phyloP scores from a whole-genome alignment of 2,888 invertebrate species.

The Notocelia uddmanniana region DNA sequence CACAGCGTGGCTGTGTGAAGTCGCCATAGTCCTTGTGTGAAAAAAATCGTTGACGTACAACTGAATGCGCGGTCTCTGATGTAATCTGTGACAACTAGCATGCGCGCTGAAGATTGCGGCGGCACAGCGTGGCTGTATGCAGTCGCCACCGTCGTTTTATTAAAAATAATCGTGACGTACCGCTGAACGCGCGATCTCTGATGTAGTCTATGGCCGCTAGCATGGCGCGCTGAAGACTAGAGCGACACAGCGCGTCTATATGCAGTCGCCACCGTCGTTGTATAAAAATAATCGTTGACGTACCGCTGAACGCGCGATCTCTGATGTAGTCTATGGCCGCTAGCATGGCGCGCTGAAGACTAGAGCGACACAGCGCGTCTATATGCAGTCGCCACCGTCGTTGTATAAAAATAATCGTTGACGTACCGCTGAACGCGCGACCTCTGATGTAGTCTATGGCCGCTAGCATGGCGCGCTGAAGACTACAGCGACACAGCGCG shows the following conservation, averaged over 20 bases:
- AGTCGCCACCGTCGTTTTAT: conserved; percentile 69
- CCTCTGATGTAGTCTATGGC: conserved; percentile 64
- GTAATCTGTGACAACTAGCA: conserved; percentile 49
- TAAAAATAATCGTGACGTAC: conserved; percentile 52
- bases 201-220: no score
- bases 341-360: no score
- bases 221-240: no score
- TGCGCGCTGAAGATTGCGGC: no score
- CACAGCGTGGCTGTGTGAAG: conserved; percentile 69
- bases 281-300: conserved; percentile 40
- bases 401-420: conserved; percentile 53
- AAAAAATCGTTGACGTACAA: conserved; percentile 59
- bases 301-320: no score
- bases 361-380: conserved; percentile 51
- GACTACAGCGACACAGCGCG: conserved; percentile 60
- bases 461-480: conserved; percentile 59
- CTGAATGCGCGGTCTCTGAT: conserved; percentile 58
- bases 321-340: no score
- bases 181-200: conserved; percentile 60
- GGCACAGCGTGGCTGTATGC: conserved; percentile 60
- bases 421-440: conserved; percentile 65
- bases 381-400: conserved; percentile 67
- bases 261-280: no score
- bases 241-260: no score
- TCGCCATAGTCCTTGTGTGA: conserved; percentile 62